These are phyloP conservation scores for Plagodis pulveraria DNA, from an alignment of 2,888 invertebrate genomes.

Conservation along the genomic window DNA sequence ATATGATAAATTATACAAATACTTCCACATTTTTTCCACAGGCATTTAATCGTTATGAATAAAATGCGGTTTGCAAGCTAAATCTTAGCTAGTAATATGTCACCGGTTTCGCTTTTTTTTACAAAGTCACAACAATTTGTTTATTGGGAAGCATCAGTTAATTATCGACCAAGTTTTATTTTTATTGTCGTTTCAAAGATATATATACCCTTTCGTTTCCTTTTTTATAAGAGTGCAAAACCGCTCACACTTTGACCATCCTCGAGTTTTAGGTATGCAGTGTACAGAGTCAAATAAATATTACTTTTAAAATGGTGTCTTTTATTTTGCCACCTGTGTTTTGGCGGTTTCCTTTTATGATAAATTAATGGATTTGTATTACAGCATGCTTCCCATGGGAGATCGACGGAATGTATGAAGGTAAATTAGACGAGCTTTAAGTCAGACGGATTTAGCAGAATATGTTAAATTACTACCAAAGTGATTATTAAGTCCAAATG, in stretches of 20 bases:
- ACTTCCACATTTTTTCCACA: no score
- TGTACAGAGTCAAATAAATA: slow-evolving; percentile 30
- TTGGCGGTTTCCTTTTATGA: slow-evolving; percentile 27
- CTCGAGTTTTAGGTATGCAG: slow-evolving; percentile 26
- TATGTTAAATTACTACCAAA: no score
- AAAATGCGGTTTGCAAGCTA: no score
- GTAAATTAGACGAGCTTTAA: neutral
- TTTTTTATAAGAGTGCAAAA: no score
- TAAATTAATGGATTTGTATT: slow-evolving; percentile 26
- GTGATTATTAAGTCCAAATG: no score
- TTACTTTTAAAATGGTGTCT: slow-evolving; percentile 26
- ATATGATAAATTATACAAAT: no score
- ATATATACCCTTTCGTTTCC: no score
- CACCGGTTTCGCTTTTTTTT: no score
- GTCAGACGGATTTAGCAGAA: no score
- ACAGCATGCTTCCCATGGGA: slow-evolving; percentile 14
- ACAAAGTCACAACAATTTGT: no score
- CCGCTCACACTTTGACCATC: slow-evolving; percentile 3
- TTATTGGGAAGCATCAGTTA: neutral
- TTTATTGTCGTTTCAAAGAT: neutral
- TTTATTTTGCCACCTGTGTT: slow-evolving; percentile 28
- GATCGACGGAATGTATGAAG: slow-evolving; percentile 9
- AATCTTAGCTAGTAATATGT: no score
- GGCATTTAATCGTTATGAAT: no score
- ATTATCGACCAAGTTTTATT: neutral